A percentile compares a stretch with the other conserved stretches of the same genome.
Conservation (phyloP, 2,888 invertebrate genomes). For the Tipula confusa region DNA sequence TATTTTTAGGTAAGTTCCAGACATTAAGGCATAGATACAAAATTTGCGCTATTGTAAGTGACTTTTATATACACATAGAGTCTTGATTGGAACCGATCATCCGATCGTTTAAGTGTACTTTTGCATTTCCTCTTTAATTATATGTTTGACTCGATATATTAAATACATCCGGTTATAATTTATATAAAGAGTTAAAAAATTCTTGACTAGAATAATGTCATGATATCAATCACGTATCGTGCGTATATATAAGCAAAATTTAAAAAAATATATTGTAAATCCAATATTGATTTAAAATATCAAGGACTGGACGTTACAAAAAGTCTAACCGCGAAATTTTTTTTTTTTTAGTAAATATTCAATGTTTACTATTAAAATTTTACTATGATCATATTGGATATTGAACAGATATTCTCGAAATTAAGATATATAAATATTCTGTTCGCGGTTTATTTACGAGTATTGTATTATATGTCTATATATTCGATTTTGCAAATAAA, state of each 20-base stretch:
- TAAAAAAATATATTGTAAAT: no score
- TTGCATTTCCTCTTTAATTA: not conserved
- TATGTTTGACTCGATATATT: not conserved
- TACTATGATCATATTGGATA: not conserved
- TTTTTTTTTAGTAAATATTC: conserved; percentile 14
- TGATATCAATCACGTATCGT: not conserved
- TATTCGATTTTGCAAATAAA: not conserved
- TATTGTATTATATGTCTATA: no score
- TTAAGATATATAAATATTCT: not conserved
- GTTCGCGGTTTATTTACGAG: not conserved
- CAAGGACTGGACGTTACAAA: not conserved
- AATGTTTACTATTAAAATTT: conserved; percentile 12
- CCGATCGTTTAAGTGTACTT: not conserved
- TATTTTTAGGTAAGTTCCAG: not conserved
- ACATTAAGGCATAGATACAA: not conserved
- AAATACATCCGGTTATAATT: not conserved
- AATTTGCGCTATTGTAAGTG: not conserved
- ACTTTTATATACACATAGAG: not conserved
- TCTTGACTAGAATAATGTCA: not conserved
- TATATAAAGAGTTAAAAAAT: not conserved
- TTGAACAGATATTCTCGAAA: not conserved
- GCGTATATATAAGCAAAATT: not conserved
- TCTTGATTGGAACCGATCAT: not conserved
- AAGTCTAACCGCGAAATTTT: not conserved
- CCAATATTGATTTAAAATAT: not conserved